phyloP scores from a whole-genome alignment of 2,888 invertebrate species.

The Latrodectus hesperus region DNA sequence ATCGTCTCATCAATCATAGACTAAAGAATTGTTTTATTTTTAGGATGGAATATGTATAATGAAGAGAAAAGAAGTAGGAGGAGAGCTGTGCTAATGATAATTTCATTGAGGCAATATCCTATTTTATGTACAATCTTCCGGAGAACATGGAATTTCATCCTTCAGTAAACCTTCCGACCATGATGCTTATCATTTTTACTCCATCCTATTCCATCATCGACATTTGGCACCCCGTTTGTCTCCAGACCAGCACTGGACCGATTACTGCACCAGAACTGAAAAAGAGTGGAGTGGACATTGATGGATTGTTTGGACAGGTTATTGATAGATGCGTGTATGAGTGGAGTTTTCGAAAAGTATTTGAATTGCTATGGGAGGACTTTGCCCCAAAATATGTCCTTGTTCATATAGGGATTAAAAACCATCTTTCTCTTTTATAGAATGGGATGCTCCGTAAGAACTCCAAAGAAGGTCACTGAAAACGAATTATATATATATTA shows the following conservation, averaged over 20 bases:
- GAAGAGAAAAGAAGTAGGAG: no score
- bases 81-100: neutral
- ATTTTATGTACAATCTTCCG: constrained; percentile 13
- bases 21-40: no score
- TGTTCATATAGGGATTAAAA: neutral
- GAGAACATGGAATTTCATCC: constrained; percentile 42
- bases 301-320: constrained; percentile 47
- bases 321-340: constrained; percentile 51
- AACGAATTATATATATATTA: no score
- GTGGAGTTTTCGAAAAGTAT: constrained; percentile 23
- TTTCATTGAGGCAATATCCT: constrained; percentile 21
- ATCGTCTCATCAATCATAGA: no score
- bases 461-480: no score
- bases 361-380: constrained; percentile 12
- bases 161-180: neutral
- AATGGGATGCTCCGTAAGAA: neutral
- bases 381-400: neutral
- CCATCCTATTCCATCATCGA: constrained; percentile 24
- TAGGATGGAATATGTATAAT: no score
- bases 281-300: constrained; percentile 29
- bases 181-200: neutral
- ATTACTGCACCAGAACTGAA: constrained; percentile 3
- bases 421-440: neutral
- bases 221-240: constrained; percentile 25
- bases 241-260: constrained; percentile 9